These are phyloP conservation scores for Trichonephila inaurata DNA, from an alignment of 1,140 invertebrate genomes.

Conservation along the genomic window DNA sequence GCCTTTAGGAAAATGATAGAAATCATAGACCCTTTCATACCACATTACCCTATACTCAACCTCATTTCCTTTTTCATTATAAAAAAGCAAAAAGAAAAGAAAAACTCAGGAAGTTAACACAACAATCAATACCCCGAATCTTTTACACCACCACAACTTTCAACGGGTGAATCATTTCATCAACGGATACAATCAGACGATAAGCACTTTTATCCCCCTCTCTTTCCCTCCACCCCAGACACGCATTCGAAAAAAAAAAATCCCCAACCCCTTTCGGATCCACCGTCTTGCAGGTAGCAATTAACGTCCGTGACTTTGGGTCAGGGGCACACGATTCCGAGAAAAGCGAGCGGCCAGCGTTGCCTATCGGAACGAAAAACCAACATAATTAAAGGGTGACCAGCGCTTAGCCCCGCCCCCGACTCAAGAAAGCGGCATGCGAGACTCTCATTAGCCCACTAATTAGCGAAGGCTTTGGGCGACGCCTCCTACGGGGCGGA, in stretches of 20 bases:
- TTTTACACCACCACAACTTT: background rate
- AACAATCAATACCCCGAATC: no score
- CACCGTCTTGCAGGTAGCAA: background rate
- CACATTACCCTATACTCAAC: no score
- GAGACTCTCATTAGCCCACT: conserved; percentile 65
- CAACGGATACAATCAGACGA: background rate
- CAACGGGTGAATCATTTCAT: background rate
- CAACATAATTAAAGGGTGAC: conserved; percentile 67
- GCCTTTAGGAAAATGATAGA: no score
- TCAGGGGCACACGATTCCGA: conserved; percentile 10
- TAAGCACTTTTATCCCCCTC: background rate
- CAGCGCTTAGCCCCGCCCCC: conserved; percentile 43
- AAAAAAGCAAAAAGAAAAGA: no score
- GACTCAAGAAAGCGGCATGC: conserved; percentile 40
- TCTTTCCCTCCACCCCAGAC: background rate
- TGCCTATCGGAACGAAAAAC: conserved; percentile 28
- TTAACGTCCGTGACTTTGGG: background rate
- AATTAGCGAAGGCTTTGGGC: conserved; percentile 57
- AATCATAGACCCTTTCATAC: no score
- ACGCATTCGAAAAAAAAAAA: background rate
- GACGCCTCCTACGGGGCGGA: conserved; percentile 58
- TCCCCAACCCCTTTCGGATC: background rate
- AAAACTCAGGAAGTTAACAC: no score
- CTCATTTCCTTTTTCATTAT: no score
- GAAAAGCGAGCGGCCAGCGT: conserved; percentile 13